Base-by-base conservation (phyloP, 2,888 invertebrate genomes). In the Aphelenchoides bicaudatus region DNA sequence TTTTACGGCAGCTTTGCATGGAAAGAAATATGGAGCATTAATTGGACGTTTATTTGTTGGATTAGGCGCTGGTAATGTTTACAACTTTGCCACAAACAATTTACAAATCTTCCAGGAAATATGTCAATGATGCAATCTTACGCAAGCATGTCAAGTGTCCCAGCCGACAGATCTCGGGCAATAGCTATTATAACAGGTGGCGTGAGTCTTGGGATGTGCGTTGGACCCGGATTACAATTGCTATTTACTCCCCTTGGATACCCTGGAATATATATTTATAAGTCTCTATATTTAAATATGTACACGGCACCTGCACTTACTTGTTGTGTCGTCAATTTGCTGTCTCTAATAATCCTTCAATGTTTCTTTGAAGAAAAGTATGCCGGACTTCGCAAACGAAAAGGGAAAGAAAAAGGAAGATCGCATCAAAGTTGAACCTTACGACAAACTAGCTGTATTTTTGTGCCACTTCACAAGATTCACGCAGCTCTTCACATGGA, bases 201-300 rank as follows among this genome's bases (percentile, higher is more conserved):
- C 30, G 80, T 81, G 61, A 77, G 80, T 2, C 52, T 80, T 1
- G 81, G 81, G 2, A 78, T 80, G 50, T 79, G 80, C 3, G 67
- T 80, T 30, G 81, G 80, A 27, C 80, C 80, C 13, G 71, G n/a
- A n/a, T 34, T 34, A 10, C 57, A 56, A 38, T 30, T 56, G 13
- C 19, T 51, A 30, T 51, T 56, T 23, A 56, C 51, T 1, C 57
- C 57, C 1, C 34, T 56, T 13, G 39, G 37, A 30, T 50, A 51
- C 16, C 49, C 49, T 19, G 57, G 57, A 2, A 13, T 30, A 8
- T 4, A 21, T 10, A 6, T 59, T 8, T 19, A 27, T 13, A 31
- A 23, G 10, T 30, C 50, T 1, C 51, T 56, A 25, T 30, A 29
- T 28, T 16, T 56, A 1, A 56, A 43, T 50, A 56, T 50, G 57